Conservation (phyloP, 2,113 vertebrate species). For the Petaurus breviceps region DNA sequence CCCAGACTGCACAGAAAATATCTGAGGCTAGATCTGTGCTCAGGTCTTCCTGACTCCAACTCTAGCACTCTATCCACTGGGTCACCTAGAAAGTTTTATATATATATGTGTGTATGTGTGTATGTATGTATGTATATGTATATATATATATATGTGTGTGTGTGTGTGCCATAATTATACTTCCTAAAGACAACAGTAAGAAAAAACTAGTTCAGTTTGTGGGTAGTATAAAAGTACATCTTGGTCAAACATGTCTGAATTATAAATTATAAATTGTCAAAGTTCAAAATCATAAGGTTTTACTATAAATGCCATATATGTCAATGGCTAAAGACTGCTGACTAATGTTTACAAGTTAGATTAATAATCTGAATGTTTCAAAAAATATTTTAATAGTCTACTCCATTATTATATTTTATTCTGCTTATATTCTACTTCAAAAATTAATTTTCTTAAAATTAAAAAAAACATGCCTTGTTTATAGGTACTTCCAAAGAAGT, state of each 20-base stretch:
- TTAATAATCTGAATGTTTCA: slow-evolving; percentile 25
- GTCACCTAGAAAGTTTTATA: not conserved
- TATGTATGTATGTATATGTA: no score
- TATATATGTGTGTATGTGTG: not conserved
- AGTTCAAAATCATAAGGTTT: slow-evolving; percentile 10
- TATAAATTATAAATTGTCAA: slow-evolving; percentile 22
- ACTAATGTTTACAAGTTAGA: slow-evolving; percentile 27
- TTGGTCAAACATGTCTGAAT: not conserved
- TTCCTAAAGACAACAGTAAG: not conserved
- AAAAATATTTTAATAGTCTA: not conserved
- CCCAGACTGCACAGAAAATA: not conserved
- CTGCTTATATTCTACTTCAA: slow-evolving; percentile 26
- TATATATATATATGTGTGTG: not conserved
- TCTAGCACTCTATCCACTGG: not conserved
- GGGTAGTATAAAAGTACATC: not conserved
- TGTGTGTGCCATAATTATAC: not conserved
- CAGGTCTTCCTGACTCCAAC: not conserved
- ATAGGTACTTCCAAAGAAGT: not conserved
- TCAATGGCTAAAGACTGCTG: not conserved
- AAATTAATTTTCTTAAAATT: not conserved
- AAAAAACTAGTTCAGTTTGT: not conserved
- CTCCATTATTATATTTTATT: not conserved
- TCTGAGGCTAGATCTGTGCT: not conserved
- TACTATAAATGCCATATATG: not conserved
- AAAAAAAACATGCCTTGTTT: not conserved